Base-by-base conservation (phyloP, 1,140 invertebrate species). In the Leptonema lineaticorne region DNA sequence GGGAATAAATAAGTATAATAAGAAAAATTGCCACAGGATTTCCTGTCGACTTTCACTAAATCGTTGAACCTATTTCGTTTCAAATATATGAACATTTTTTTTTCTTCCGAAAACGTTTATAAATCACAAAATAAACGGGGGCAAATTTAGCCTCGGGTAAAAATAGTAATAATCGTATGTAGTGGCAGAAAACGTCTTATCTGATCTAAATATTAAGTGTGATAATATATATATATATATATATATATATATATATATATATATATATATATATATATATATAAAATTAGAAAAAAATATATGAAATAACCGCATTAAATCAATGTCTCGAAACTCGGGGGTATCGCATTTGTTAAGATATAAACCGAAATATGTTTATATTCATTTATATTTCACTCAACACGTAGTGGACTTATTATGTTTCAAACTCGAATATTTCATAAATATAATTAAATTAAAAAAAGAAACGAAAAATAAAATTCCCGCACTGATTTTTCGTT, bases 1-100 rank as follows among this genome's bases (percentile, higher is more conserved):
- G n/a, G n/a, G n/a, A n/a, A n/a, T n/a, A n/a, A n/a, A n/a, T 53
- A 53, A 26, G 22, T 26, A 22, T 7, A 53, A 53, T 26, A 24
- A 53, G 50, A 53, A 53, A 53, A 53, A 53, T 53, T 14, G 20
- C 50, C 50, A 53, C 50, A 53, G 22, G 50, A 53, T 53, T 53
- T 53, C 50, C 50, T 53, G 50, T 53, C 50, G 50, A 53, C 50
- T 53, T 53, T 53, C 50, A 53, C 50, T 53, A 20, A 53, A 53
- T 26, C 50, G 50, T 24, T 24, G 50, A 53, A 53, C 22, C 50
- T 20, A 53, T 53, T 24, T 53, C 20, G 22, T 6, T 53, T 53
- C 20, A 24, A 22, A 22, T 26, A 26, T 16, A 45, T 16, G 37
- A 45, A 14, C 37, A 14, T n/a, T 14, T 7, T n/a, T n/a, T n/a